phyloP scores from a whole-genome alignment of 1,140 invertebrate species.

The Eriosoma lanigerum region DNA sequence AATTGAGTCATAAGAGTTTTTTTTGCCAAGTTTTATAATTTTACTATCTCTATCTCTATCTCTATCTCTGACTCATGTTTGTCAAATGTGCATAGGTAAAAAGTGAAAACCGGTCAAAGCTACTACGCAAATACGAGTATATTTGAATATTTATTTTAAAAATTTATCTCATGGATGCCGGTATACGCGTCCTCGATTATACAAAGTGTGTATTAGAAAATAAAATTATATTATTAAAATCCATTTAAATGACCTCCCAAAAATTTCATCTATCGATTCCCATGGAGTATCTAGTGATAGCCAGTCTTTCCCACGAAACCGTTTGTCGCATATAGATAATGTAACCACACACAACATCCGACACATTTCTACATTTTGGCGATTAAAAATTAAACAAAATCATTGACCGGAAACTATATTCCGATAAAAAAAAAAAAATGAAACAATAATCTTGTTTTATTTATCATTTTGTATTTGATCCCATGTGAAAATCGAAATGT shows the following conservation, averaged over 20 bases:
- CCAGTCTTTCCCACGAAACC: slow-evolving; percentile 31
- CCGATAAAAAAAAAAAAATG: background rate
- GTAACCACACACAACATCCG: slow-evolving; percentile 26
- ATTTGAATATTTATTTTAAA: slow-evolving; percentile 7
- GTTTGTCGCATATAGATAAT: background rate
- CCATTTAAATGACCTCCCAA: background rate
- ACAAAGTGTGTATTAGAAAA: slow-evolving; percentile 2
- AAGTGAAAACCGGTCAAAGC: background rate
- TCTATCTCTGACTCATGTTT: background rate
- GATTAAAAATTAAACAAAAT: slow-evolving; percentile 19
- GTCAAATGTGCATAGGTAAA: background rate
- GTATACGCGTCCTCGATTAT: background rate
- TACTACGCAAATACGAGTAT: background rate
- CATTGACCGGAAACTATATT: background rate
- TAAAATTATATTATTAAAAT: background rate
- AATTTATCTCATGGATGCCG: background rate
- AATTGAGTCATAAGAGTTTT: background rate
- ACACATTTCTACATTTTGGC: slow-evolving; percentile 27
- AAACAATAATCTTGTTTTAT: background rate
- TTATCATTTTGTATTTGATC: background rate
- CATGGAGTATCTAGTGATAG: slow-evolving; percentile 18
- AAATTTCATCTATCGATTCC: slow-evolving; percentile 20
- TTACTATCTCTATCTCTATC: background rate
- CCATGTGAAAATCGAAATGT: background rate
- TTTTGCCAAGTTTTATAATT: too few relatives aligned